These are phyloP conservation scores for Drosophila sordidapex DNA, from an alignment of 2,888 invertebrate species.

Conservation along the genomic window DNA sequence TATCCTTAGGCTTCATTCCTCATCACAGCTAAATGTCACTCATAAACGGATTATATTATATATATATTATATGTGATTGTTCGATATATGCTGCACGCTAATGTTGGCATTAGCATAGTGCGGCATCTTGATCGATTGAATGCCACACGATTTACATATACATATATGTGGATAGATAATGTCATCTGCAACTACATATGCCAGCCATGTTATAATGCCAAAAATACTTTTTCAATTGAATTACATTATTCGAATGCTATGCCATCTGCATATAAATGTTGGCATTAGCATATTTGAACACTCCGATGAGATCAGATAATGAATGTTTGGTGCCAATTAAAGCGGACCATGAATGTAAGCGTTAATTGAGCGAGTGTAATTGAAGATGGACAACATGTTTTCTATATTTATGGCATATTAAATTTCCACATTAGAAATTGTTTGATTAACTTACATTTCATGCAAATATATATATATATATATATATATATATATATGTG, in stretches of 20 bases:
- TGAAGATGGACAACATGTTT: constrained; percentile 2
- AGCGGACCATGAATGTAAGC: neutral
- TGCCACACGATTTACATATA: constrained; percentile 2
- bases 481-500: neutral
- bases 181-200: neutral
- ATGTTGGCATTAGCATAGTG: constrained; percentile 10
- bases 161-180: neutral
- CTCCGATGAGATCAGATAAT: neutral
- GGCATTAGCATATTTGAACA: neutral
- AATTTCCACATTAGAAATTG: constrained; percentile 15
- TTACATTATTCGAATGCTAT: neutral
- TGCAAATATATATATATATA: neutral
- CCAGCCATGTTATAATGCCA: neutral
- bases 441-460: constrained; percentile 1
- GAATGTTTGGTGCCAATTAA: neutral
- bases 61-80: neutral
- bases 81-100: neutral
- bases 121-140: neutral
- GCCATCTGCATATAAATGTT: neutral
- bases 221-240: neutral
- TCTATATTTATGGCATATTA: constrained; percentile 13
- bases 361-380: constrained; percentile 1
- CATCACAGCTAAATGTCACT: neutral
- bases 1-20: neutral
- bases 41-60: neutral